Base-by-base conservation (phyloP, 2,113 vertebrate genomes). In the Sinocyclocheilus anshuiensis region DNA sequence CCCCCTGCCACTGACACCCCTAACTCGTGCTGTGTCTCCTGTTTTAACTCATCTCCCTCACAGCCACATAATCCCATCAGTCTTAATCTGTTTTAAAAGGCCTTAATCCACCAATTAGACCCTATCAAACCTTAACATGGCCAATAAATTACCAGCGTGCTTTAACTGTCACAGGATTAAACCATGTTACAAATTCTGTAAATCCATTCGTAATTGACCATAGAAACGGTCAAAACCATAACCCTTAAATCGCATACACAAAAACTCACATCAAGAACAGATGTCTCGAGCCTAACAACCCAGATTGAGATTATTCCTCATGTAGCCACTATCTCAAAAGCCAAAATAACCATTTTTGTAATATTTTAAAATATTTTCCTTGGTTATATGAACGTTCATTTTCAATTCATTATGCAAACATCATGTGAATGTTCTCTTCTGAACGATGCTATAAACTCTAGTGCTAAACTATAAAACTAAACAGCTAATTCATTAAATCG, bases 81-180 rank as follows among this genome's bases (percentile, higher is more conserved):
- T 83, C 86, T 84, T 90, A 89, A 92, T 91, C 89, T 84, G 82
- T 84, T 89, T 88, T 88, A 92, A 91, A 89, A 87, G 88, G 86
- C 80, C 88, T 81, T 92, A 88, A 92, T 92, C 86, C 88, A 86
- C 88, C 87, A 89, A 91, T 92, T 91, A 92, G 82, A 85, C 82
- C 83, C 79, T 65, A 87, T 91, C 84, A 88, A 76, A 83, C 39
- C 69, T 67, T 61, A 78, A 74, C 53, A 61, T 22, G 63, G 78
- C 53, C 76, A 53, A 85, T 88, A 85, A 90, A 90, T 88, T 88
- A 87, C 69, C 75, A 50, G 61, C 63, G 3, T 67, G 79, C 24
- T 81, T 65, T 26, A 67, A 80, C 55, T 67, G 59, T 48, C 36
- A 16, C 22, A 26, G 9, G 4, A 67, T 29, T 81, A 12, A 48